Evolutionary conservation across 2,797 vertebrate genomes (phyloP), one percentile per base, ranked within the genome.

Genomic region (Nyctalus aviator): DNA sequence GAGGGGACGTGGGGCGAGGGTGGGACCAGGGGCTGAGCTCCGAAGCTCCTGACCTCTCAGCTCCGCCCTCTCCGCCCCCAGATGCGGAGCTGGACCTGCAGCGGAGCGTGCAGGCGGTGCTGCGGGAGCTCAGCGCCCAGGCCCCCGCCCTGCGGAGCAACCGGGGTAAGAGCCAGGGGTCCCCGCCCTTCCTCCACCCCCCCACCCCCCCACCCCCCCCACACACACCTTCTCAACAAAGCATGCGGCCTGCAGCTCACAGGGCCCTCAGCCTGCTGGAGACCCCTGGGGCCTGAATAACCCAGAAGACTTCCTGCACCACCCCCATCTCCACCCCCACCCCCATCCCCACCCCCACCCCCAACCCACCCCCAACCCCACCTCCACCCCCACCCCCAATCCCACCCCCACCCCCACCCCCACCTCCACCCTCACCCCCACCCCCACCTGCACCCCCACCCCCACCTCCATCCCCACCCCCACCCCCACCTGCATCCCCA

Each of bases 61-160:
- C 68, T 85, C 7, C 2, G 92, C 81, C 0, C 9, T 4, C 93
- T 78, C 0, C 7, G 0, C 0, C 93, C 32, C 93, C 96, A 95
- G 98, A 98, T 77, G 95, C 98, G 17, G 99, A 99, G 96, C 98
- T 98, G 0, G 99, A 99, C 92, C 98, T 99, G 75, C 99, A 99
- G 97, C 98, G 99, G 95, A 98, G 99, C 0, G 98, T 99, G 84
- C 98, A 99, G 88, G 98, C 99, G 0, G 97, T 99, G 90, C 98
- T 99, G 62, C 98, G 99, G 32, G 99, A 99, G 72, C 98, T 99
- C 20, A 98, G 99, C 1, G 90, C 95, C 82, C 98, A 98, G 50
- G 97, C 98, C 44, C 93, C 98, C 0, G 72, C 97, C 37, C 97
- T 98, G 95, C 98, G 98, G 90, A 96, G 96, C 1, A 98, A 99